Percentiles rank a stretch among this genome's conserved stretches.
These are phyloP conservation scores for Argya squamiceps DNA, from an alignment of 2,797 vertebrate species.

Conservation along the genomic window DNA sequence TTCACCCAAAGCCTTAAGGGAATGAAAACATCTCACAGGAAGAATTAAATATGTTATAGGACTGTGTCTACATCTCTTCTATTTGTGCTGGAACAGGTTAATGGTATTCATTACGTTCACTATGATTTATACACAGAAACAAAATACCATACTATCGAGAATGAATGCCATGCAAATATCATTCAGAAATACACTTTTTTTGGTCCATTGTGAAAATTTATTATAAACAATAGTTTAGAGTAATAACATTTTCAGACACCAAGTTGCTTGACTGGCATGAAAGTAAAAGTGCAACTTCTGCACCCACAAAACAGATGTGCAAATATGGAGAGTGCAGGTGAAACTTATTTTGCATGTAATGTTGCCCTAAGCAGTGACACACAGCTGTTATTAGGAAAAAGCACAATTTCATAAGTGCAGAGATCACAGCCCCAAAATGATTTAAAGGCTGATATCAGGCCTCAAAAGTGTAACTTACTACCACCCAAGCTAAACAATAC, in stretches of 20 bases:
- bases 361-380: neutral
- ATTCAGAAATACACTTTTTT: neutral
- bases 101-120: neutral
- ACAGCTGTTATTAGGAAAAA: neutral
- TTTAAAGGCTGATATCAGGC: neutral
- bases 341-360: neutral
- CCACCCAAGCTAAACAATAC: neutral
- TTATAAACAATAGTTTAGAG: neutral
- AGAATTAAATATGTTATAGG: neutral
- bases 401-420: neutral
- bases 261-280: neutral
- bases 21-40: neutral
- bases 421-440: neutral
- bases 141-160: neutral
- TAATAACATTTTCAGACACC: neutral
- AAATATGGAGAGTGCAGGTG: neutral
- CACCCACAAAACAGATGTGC: neutral
- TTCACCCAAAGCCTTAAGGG: neutral
- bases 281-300: neutral
- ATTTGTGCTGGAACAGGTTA: neutral
- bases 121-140: neutral
- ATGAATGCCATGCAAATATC: neutral
- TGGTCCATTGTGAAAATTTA: neutral
- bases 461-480: conserved; percentile 17
- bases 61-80: neutral